Percentiles rank a stretch among this genome's conserved stretches.
phyloP scores from a whole-genome alignment of 2,888 invertebrate species.

The Synanthedon formicaeformis region DNA sequence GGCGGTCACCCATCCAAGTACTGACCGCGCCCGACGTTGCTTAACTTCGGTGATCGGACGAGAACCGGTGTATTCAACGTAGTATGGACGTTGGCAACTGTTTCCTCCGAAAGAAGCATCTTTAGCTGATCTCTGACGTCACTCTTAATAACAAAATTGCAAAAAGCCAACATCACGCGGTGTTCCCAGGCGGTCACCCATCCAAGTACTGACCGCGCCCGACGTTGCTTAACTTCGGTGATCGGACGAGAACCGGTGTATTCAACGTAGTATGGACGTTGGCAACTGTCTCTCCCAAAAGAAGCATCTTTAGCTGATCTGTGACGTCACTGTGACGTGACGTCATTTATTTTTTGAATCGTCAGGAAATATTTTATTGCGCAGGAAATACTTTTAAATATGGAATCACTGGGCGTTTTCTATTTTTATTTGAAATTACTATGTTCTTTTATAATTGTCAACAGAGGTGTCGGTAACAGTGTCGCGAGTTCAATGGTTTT shows the following conservation, averaged over 20 bases:
- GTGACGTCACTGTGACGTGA: no score
- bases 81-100: slow-evolving; percentile 39
- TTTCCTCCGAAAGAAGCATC: no score
- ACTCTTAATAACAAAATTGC: background rate
- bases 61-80: slow-evolving; percentile 42
- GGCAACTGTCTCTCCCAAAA: slow-evolving; percentile 3
- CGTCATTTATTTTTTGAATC: no score
- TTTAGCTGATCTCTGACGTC: no score
- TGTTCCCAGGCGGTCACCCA: slow-evolving; percentile 13
- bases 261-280: slow-evolving; percentile 51
- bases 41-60: slow-evolving; percentile 46
- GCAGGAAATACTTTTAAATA: no score
- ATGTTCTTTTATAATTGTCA: no score
- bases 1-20: slow-evolving; percentile 15
- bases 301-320: no score
- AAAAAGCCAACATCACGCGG: slow-evolving; percentile 17
- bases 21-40: slow-evolving; percentile 34
- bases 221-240: slow-evolving; percentile 43
- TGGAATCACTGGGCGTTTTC: no score
- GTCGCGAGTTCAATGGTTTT: no score
- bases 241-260: slow-evolving; percentile 44
- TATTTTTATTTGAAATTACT: no score
- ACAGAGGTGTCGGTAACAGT: no score
- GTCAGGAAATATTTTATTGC: no score
- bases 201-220: slow-evolving; percentile 19